phyloP scores from a whole-genome alignment of 2,797 vertebrate genomes.

The Hemibagrus guttatus region DNA sequence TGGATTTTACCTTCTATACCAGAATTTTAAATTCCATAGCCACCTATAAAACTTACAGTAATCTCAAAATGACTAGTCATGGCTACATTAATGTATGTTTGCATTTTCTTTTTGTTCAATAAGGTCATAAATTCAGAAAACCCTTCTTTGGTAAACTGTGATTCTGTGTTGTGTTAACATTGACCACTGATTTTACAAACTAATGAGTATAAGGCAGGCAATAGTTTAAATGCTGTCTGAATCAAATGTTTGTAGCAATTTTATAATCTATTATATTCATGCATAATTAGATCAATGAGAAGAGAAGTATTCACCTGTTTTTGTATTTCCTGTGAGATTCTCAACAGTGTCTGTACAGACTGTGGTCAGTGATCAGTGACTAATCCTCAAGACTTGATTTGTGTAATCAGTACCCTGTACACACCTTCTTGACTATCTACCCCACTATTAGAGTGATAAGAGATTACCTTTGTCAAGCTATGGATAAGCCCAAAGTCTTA shows the following conservation, averaged over 20 bases:
- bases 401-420: constrained; percentile 28
- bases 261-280: neutral
- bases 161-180: neutral
- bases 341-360: constrained; percentile 22
- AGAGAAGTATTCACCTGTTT: constrained; percentile 1
- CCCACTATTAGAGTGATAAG: constrained; percentile 55
- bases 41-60: neutral
- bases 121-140: neutral
- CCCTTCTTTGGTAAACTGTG: neutral
- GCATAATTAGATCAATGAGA: neutral
- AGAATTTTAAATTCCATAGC: neutral
- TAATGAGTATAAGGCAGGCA: neutral
- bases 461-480: constrained; percentile 9
- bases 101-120: neutral
- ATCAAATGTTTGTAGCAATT: neutral
- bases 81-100: neutral
- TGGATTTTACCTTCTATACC: neutral
- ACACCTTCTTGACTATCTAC: constrained; percentile 40
- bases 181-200: neutral
- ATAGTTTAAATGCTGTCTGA: neutral
- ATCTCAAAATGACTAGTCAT: neutral
- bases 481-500: constrained; percentile 38
- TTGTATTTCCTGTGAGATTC: neutral
- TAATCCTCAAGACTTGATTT: constrained; percentile 13
- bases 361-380: neutral